Base-by-base conservation (phyloP, 1,140 invertebrate genomes). In the Eurosta solidaginis region DNA sequence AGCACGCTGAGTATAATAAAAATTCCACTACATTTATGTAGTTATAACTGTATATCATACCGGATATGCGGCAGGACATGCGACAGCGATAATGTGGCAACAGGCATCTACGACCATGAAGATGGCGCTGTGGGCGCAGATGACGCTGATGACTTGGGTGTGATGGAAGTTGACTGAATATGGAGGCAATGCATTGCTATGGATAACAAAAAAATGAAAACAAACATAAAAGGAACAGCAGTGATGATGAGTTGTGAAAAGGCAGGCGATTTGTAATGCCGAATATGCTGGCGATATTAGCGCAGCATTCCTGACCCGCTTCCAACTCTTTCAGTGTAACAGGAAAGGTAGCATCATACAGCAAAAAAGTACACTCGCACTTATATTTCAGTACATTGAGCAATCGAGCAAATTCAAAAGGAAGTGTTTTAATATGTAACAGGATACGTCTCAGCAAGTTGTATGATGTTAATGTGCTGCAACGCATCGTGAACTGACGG, bases 61-160 rank as follows among this genome's bases (percentile, higher is more conserved):
- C 59, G 59, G 59, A 68, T 68, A 68, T 68, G 33, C 59, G 59
- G 59, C 59, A 68, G 59, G 59, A 68, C 59, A 68, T 68, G 59
- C 59, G n/a, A 40, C 29, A 68, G 59, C 59, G 29, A 68, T 68
- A 68, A 68, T 68, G 59, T 68, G 33, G 59, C 59, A 68, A 68
- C 59, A 68, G 33, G 59, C 59, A 68, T 17, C 14, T 17, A 4
- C 17, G 7, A 14, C 45, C 20, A 52, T 22, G 20, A 6, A 6
- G 49, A 52, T 40, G 33, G 27, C n/a, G 33, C 59, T 40, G n/a
- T n/a, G n/a, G n/a, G n/a, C n/a, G n/a, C n/a, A n/a, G n/a, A n/a
- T n/a, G 59, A 68, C 33, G 59, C 1, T 68, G 59, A 68, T n/a
- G 27, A 33, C 40, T 68, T 40, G 33, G 36, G 2, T 40, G 14